A percentile compares a stretch with the other conserved stretches of the same genome.
phyloP scores from a whole-genome alignment of 2,888 invertebrate genomes.

The Eristalis arbustorum region DNA sequence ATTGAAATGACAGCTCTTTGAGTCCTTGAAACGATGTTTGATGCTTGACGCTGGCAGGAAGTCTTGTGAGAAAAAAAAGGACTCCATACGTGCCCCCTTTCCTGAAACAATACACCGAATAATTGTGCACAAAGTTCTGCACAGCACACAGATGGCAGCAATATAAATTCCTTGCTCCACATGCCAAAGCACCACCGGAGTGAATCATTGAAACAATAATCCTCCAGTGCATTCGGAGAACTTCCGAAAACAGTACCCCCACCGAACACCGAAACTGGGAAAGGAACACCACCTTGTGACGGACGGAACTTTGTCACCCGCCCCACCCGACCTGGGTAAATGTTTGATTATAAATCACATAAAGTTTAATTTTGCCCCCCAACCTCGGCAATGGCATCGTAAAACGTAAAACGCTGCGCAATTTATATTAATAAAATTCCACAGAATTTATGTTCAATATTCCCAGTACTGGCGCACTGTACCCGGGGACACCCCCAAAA shows the following conservation, averaged over 20 bases:
- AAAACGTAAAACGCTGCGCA: slow-evolving; percentile 50
- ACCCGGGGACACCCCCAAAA: not conserved
- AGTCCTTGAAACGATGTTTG: not conserved
- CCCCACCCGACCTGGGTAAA: not conserved
- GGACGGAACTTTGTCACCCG: not conserved
- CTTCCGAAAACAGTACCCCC: not conserved
- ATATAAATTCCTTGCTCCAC: not conserved
- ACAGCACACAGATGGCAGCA: not conserved
- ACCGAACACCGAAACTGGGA: not conserved
- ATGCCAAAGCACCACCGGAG: not conserved
- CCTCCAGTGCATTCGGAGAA: not conserved
- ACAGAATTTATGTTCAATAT: slow-evolving; percentile 42
- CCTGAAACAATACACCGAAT: no score
- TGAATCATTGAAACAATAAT: not conserved
- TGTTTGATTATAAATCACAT: slow-evolving; percentile 54
- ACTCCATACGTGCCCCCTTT: no score
- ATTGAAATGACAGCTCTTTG: not conserved
- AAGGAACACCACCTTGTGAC: not conserved
- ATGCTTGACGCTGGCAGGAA: not conserved
- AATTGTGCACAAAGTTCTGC: not conserved
- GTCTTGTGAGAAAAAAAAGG: no score
- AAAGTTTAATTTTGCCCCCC: slow-evolving; percentile 45
- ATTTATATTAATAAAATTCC: slow-evolving; percentile 55
- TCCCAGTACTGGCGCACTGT: not conserved
- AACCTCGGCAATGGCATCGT: slow-evolving; percentile 16